Percentiles rank a stretch among this genome's conserved stretches.
Evolutionary conservation across 2,113 vertebrate genomes (phyloP).

Genomic region (Prietella phreatophila): DNA sequence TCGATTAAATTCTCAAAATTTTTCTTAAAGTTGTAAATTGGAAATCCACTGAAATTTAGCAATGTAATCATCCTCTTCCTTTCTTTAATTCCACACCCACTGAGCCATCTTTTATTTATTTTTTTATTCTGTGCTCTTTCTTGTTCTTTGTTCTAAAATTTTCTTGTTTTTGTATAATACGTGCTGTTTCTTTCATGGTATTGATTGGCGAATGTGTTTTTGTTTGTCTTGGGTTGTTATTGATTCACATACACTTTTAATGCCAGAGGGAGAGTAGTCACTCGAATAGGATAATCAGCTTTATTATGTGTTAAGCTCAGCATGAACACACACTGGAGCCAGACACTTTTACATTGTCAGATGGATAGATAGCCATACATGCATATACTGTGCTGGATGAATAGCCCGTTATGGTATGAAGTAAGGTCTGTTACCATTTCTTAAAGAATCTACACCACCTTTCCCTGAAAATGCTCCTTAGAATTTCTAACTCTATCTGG

Average conservation of each 20-base stretch:
- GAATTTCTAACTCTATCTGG: too few relatives aligned
- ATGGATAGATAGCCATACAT: not conserved
- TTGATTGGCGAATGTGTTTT: conserved; percentile 49
- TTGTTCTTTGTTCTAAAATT: conserved; percentile 19
- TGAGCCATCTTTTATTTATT: not conserved
- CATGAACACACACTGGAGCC: conserved; percentile 24
- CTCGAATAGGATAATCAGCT: conserved; percentile 45
- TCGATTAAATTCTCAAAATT: conserved; percentile 36
- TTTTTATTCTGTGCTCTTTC: not conserved
- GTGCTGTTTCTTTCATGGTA: conserved; percentile 27
- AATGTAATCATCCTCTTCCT: conserved; percentile 18
- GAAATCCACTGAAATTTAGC: conserved; percentile 13
- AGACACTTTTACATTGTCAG: not conserved
- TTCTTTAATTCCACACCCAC: conserved; percentile 20
- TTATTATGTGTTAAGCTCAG: conserved; percentile 33
- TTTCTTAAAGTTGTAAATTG: conserved; percentile 8
- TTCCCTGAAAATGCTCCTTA: too few relatives aligned
- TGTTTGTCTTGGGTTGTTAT: conserved; percentile 47
- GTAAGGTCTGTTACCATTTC: too few relatives aligned
- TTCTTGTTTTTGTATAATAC: conserved; percentile 22
- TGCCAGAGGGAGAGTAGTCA: conserved; percentile 29
- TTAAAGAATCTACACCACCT: too few relatives aligned
- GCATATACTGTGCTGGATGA: not conserved
- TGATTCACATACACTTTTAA: conserved; percentile 25
- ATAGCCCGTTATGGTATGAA: not conserved